Base-by-base conservation (phyloP, 2,797 vertebrate genomes). In the Spondyliosoma cantharus region DNA sequence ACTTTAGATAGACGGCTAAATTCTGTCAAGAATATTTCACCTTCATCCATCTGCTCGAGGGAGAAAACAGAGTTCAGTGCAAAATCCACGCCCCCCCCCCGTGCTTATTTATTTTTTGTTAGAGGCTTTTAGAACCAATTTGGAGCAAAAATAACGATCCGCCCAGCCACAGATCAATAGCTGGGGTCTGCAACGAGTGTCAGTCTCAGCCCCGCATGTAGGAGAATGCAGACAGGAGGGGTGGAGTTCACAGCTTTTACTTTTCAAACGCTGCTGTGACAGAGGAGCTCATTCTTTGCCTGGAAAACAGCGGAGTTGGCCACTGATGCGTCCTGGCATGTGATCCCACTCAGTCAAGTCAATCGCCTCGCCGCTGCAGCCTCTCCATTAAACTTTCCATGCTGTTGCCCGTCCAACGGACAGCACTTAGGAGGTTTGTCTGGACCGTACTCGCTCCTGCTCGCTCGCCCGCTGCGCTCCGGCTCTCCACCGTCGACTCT, bases 211-310 rank as follows among this genome's bases (percentile, higher is more conserved):
- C 65, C 57, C 57, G 80, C 86, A 46, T 91, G 92, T 91, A 83
- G 71, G 92, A 93, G 88, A 93, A 93, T 92, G 91, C 90, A 77
- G 90, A 79, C 78, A 76, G 87, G 92, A 90, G 94, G 93, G 94
- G 94, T 89, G 94, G 94, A 94, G 94, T 94, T 95, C 85, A 76
- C 82, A 85, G 89, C 90, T 87, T 85, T 87, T 86, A 95, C 93
- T 95, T 95, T 93, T 84, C 87, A 59, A 74, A 78, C 81, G 86
- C 89, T 80, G 83, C 87, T 85, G 73, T 49, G 81, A 78, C 75
- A 89, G 71, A 74, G 78, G 64, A 88, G 88, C 89, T 90, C 89
- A 89, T 68, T 90, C 86, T 90, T 70, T 86, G 86, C 78, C 63
- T 59, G 83, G 46, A 50, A 71, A 85, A 82, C 49, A 57, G 80